phyloP scores from a whole-genome alignment of 1,140 invertebrate species.

The Zaprionus inermis region DNA sequence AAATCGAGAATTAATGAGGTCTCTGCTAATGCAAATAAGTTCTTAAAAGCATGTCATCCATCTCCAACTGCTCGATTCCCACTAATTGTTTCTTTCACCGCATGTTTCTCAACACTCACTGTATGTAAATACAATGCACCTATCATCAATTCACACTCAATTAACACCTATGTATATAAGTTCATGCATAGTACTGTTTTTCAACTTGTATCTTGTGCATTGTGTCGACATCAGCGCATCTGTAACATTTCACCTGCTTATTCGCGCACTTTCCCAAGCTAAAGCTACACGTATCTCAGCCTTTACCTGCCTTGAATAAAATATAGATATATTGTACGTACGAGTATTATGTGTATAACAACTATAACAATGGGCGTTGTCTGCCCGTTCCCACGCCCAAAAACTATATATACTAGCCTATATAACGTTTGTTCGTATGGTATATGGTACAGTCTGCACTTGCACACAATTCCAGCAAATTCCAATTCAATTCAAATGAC shows the following conservation, averaged over 20 bases:
- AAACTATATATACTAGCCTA: conserved; percentile 23
- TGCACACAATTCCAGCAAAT: conserved; percentile 64
- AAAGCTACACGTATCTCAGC: not conserved
- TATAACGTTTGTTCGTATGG: not conserved
- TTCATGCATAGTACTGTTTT: conserved; percentile 9
- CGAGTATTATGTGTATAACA: conserved; percentile 11
- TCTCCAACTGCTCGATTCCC: not conserved
- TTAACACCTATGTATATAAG: conserved; percentile 19
- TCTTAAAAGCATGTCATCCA: not conserved
- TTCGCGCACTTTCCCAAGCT: conserved; percentile 57
- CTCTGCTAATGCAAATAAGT: not conserved
- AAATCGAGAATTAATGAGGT: not conserved
- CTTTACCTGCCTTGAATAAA: conserved; percentile 11
- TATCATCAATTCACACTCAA: conserved; percentile 34
- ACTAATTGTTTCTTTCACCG: not conserved
- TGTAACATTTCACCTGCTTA: conserved; percentile 45
- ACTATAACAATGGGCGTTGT: conserved; percentile 46
- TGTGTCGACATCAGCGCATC: conserved; percentile 30
- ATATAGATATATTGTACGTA: not conserved
- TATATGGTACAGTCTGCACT: conserved; percentile 37
- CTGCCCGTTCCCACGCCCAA: conserved; percentile 64
- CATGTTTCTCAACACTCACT: too few relatives aligned
- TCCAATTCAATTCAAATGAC: conserved; percentile 69
- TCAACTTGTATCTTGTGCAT: conserved; percentile 42
- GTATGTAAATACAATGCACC: not conserved